Evolutionary conservation across 1,140 invertebrate genomes (phyloP).

Genomic region (Drosophila bocqueti): DNA sequence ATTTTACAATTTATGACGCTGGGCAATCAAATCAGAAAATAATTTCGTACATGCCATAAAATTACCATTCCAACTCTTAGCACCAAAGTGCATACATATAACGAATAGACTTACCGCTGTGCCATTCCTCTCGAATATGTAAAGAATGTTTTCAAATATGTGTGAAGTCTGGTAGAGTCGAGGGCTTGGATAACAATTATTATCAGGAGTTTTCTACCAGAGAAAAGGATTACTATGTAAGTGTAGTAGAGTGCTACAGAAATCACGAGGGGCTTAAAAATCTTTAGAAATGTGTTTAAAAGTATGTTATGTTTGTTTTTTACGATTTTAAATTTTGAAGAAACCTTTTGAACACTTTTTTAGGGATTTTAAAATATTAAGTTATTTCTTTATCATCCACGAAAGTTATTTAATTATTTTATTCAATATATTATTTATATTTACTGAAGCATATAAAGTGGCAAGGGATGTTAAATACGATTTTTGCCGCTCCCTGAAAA

Average conservation of each 20-base stretch:
- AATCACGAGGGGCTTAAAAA: background rate
- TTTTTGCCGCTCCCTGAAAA: too few species aligned
- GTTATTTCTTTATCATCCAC: too few species aligned
- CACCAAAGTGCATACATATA: background rate
- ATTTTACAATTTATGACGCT: slow-evolving; percentile 24
- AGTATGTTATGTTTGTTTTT: too few species aligned
- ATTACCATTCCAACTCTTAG: slow-evolving; percentile 3
- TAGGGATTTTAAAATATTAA: too few species aligned
- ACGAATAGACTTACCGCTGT: background rate
- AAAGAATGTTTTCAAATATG: background rate
- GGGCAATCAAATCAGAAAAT: slow-evolving; percentile 24
- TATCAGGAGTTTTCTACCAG: background rate
- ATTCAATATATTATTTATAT: background rate
- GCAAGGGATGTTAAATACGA: background rate
- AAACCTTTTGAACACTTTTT: too few species aligned
- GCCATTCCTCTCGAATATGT: background rate
- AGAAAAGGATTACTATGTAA: background rate
- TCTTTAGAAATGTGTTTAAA: too few species aligned
- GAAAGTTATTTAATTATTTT: background rate
- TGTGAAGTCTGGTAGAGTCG: background rate
- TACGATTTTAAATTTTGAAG: too few species aligned
- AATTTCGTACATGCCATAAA: slow-evolving; percentile 19
- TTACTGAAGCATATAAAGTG: background rate
- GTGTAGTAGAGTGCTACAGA: background rate
- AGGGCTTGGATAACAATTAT: too few species aligned